Conservation (phyloP, 2,113 vertebrate genomes). For the Rhipidura dahli region DNA sequence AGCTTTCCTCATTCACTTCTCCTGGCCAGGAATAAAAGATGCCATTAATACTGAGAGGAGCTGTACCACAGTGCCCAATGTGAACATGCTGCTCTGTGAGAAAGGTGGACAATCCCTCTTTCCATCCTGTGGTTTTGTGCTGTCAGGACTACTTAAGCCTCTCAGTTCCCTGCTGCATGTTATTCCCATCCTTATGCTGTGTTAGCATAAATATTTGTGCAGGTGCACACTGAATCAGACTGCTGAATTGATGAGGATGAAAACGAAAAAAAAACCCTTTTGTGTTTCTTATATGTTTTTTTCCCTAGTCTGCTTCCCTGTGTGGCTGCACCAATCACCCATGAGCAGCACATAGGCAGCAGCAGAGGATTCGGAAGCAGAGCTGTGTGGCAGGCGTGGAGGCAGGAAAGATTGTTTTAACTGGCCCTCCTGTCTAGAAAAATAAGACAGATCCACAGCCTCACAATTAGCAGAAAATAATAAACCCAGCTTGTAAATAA, state of each 20-base stretch:
- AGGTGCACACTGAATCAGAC: neutral
- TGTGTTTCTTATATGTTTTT: neutral
- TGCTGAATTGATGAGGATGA: neutral
- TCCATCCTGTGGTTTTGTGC: neutral
- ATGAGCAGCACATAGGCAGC: neutral
- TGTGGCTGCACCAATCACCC: neutral
- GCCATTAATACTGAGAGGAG: neutral
- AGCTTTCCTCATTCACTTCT: neutral
- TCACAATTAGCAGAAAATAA: slow-evolving; percentile 23
- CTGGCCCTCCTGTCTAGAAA: neutral
- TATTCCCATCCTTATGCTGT: neutral
- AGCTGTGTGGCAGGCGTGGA: neutral
- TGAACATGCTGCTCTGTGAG: neutral
- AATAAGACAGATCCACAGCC: neutral
- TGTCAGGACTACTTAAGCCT: neutral
- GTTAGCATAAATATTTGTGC: slow-evolving; percentile 12
- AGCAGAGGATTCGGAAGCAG: neutral
- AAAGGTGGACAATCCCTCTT: neutral
- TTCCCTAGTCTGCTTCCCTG: neutral
- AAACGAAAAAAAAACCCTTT: neutral
- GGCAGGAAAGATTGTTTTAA: neutral
- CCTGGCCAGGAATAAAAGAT: neutral
- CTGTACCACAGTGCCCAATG: neutral
- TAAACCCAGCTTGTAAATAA: neutral
- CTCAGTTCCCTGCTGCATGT: neutral